A percentile compares a stretch with the other conserved stretches of the same genome.
Conservation (phyloP, 2,888 invertebrate species). For the Melinaea marsaeus region DNA sequence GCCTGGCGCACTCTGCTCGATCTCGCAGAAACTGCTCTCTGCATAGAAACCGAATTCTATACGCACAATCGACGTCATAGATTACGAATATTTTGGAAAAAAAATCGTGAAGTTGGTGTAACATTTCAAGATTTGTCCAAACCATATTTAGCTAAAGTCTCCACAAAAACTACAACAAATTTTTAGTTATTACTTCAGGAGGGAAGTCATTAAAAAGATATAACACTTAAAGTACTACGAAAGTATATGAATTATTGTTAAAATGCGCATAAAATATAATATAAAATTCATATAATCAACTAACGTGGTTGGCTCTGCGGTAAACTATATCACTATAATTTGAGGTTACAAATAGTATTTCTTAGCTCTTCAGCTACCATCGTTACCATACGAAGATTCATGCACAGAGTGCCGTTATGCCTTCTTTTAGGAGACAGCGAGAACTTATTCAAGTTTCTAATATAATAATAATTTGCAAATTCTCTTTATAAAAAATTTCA, state of each 20-base stretch:
- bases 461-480: too few species aligned
- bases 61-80: slow-evolving; percentile 70
- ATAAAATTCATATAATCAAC: too few species aligned
- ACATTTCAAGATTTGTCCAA: slow-evolving; percentile 91
- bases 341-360: too few species aligned
- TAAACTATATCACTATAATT: too few species aligned
- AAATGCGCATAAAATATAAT: too few species aligned
- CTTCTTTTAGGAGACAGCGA: too few species aligned
- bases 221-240: neutral
- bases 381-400: too few species aligned
- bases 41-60: slow-evolving; percentile 75
- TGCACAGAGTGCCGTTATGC: too few species aligned
- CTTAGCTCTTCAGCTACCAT: too few species aligned
- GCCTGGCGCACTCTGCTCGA: slow-evolving; percentile 71
- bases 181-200: slow-evolving; percentile 82
- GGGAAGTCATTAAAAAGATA: slow-evolving; percentile 42
- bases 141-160: slow-evolving; percentile 89
- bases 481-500: too few species aligned
- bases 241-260: neutral
- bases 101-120: slow-evolving; percentile 84
- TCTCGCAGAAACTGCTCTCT: slow-evolving; percentile 68
- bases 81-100: slow-evolving; percentile 79
- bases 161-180: slow-evolving; percentile 89
- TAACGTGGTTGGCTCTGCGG: too few species aligned
- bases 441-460: too few species aligned